Evolutionary conservation across 2,113 vertebrate species (phyloP).

Genomic region (Pachycephala philippinensis): DNA sequence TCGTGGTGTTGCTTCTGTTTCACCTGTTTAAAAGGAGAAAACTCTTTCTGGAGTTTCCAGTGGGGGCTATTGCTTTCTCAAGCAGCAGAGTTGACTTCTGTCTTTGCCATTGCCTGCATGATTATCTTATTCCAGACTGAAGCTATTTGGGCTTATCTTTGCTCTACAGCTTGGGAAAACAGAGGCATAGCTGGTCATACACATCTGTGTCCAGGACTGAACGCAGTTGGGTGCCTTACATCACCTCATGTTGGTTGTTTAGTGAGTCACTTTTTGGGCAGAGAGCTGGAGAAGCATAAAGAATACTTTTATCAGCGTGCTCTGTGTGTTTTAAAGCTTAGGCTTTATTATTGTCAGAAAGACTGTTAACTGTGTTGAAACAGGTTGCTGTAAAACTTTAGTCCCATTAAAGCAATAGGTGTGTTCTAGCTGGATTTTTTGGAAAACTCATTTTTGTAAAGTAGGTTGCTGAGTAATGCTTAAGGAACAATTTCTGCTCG

Average conservation of each 20-base stretch:
- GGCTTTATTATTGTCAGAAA: constrained; percentile 15
- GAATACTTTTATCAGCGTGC: constrained; percentile 28
- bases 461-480: constrained; percentile 51
- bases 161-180: constrained; percentile 38
- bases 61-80: not conserved
- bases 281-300: constrained; percentile 18
- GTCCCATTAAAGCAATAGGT: not conserved
- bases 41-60: not conserved
- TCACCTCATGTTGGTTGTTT: constrained; percentile 29
- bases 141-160: constrained; percentile 42
- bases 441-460: not conserved
- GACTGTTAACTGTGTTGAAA: constrained; percentile 22
- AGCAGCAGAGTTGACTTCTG: not conserved
- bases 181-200: constrained; percentile 1
- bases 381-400: constrained; percentile 15
- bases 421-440: constrained; percentile 17
- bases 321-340: constrained; percentile 14
- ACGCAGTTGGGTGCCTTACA: constrained; percentile 15
- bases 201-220: not conserved
- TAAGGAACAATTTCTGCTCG: not conserved
- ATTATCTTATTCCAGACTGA: constrained; percentile 21
- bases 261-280: constrained; percentile 49
- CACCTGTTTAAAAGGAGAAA: not conserved
- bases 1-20: not conserved
- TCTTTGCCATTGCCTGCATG: not conserved